phyloP scores from a whole-genome alignment of 2,888 invertebrate genomes.

The Elaeidobius kamerunicus region DNA sequence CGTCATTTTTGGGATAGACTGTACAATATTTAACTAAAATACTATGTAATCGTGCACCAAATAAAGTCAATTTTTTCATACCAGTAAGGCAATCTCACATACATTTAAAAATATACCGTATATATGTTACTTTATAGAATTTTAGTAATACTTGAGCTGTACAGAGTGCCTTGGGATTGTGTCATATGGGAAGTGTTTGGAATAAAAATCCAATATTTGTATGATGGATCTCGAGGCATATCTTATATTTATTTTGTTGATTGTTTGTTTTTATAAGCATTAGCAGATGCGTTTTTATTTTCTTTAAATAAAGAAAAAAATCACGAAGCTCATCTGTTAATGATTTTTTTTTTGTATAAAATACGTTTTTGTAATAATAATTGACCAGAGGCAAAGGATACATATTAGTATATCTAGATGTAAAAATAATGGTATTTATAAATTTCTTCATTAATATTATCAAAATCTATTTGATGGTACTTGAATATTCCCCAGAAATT shows the following conservation, averaged over 20 bases:
- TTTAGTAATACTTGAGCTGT: background rate
- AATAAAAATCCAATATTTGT: background rate
- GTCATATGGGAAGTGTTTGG: background rate
- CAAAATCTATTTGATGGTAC: constrained; percentile 44
- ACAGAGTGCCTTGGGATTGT: background rate
- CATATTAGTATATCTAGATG: constrained; percentile 27
- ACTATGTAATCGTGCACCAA: constrained; percentile 16
- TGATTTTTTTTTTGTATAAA: background rate
- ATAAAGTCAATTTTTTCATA: constrained; percentile 18
- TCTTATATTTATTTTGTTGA: background rate
- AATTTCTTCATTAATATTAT: constrained; percentile 34
- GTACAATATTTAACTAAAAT: constrained; percentile 1
- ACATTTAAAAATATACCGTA: background rate
- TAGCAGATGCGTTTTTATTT: too few relatives aligned
- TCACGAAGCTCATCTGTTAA: background rate
- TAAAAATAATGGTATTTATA: constrained; percentile 36
- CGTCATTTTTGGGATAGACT: too few relatives aligned
- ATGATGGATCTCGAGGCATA: background rate
- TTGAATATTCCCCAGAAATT: constrained; percentile 42
- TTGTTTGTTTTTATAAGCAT: too few relatives aligned
- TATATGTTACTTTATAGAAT: background rate
- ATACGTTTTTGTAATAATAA: constrained; percentile 16
- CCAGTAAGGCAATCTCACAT: constrained; percentile 13
- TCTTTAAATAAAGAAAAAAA: too few relatives aligned
- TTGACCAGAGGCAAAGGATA: constrained; percentile 18